These are phyloP conservation scores for Trachelus stipa DNA, from an alignment of 2,888 invertebrate species.

Conservation along the genomic window DNA sequence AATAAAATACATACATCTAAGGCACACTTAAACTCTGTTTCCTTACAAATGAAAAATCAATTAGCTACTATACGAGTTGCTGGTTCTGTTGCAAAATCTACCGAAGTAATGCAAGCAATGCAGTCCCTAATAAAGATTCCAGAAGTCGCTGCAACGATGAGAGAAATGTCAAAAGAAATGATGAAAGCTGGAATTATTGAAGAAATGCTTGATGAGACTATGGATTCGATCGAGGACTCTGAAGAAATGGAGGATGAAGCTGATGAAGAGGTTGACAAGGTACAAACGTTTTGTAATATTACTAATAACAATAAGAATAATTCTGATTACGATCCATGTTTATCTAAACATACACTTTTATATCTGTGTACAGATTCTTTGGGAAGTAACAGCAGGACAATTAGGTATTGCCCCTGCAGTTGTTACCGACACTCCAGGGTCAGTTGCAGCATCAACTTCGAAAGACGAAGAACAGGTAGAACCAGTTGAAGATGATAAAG, in stretches of 20 bases:
- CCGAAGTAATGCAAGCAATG: slow-evolving; percentile 99
- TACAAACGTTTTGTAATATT: slow-evolving; percentile 53
- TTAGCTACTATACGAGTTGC: slow-evolving; percentile 94
- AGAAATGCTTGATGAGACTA: slow-evolving; percentile 98
- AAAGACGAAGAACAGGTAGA: slow-evolving; percentile 72
- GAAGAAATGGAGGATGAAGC: slow-evolving; percentile 98
- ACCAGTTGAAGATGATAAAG: slow-evolving; percentile 78
- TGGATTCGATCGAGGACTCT: slow-evolving; percentile 91
- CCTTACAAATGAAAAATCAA: slow-evolving; percentile 98
- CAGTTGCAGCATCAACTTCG: slow-evolving; percentile 71
- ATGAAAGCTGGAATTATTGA: slow-evolving; percentile 99
- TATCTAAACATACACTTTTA: background rate
- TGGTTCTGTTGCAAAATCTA: slow-evolving; percentile 93
- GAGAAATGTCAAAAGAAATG: slow-evolving; percentile 98
- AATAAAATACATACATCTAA: slow-evolving; percentile 95
- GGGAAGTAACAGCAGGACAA: slow-evolving; percentile 92
- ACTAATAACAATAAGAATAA: background rate
- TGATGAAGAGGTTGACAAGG: slow-evolving; percentile 92
- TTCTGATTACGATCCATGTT: background rate
- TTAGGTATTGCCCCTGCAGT: slow-evolving; percentile 91
- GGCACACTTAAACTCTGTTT: slow-evolving; percentile 96
- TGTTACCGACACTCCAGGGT: slow-evolving; percentile 74
- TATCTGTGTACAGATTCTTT: slow-evolving; percentile 72
- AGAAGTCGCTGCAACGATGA: slow-evolving; percentile 96
- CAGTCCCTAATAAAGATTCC: slow-evolving; percentile 90